Conservation (phyloP, 2,888 invertebrate species). For the Diadromus collaris region DNA sequence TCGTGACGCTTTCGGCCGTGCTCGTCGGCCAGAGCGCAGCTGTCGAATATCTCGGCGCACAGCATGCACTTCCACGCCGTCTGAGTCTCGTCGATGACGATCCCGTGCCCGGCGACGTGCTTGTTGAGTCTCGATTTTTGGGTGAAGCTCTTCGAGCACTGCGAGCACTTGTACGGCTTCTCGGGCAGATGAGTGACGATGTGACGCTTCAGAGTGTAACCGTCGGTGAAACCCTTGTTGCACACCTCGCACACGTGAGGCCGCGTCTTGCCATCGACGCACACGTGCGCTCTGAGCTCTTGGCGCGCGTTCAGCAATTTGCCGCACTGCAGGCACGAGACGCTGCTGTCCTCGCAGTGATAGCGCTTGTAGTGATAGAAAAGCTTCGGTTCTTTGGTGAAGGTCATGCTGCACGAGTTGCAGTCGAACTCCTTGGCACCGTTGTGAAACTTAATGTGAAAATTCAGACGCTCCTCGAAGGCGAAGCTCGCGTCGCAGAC, state of each 20-base stretch:
- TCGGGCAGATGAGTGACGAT: slow-evolving; percentile 73
- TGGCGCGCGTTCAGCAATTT: slow-evolving; percentile 70
- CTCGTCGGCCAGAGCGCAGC: slow-evolving; percentile 65
- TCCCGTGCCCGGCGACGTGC: slow-evolving; percentile 68
- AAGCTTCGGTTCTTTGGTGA: slow-evolving; percentile 71
- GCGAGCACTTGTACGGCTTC: slow-evolving; percentile 72
- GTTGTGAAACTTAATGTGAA: slow-evolving; percentile 71
- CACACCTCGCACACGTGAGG: slow-evolving; percentile 73
- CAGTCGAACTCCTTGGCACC: slow-evolving; percentile 68
- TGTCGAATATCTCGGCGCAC: slow-evolving; percentile 69
- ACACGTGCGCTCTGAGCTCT: slow-evolving; percentile 67
- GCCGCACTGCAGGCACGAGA: slow-evolving; percentile 73
- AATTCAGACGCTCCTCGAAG: slow-evolving; percentile 72
- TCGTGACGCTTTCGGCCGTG: slow-evolving; percentile 67
- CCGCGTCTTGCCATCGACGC: slow-evolving; percentile 71
- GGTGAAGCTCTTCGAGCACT: slow-evolving; percentile 73
- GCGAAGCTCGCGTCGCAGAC: slow-evolving; percentile 67
- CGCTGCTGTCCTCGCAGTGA: slow-evolving; percentile 67
- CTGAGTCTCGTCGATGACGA: slow-evolving; percentile 70
- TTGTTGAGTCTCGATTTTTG: slow-evolving; percentile 73
- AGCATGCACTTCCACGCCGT: slow-evolving; percentile 71
- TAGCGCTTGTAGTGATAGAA: slow-evolving; percentile 73
- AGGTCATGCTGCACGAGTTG: slow-evolving; percentile 70
- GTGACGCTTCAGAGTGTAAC: slow-evolving; percentile 73
- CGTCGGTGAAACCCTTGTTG: slow-evolving; percentile 73